phyloP scores from a whole-genome alignment of 2,113 vertebrate species.

The Cardinalis cardinalis region DNA sequence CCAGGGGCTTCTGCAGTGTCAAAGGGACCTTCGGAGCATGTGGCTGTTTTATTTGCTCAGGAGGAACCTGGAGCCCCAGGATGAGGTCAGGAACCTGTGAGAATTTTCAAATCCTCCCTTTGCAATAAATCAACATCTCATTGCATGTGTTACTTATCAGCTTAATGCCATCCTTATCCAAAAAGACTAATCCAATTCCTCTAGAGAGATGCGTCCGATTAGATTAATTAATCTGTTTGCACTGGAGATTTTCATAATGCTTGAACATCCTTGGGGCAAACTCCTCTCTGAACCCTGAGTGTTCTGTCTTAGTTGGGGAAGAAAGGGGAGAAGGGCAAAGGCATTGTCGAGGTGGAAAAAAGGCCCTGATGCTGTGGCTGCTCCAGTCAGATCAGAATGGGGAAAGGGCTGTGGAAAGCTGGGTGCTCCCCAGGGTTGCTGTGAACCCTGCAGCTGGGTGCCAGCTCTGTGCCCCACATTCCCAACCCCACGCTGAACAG shows the following conservation, averaged over 20 bases:
- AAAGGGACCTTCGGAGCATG: background rate
- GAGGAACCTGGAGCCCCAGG: background rate
- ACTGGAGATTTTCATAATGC: background rate
- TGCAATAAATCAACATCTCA: conserved; percentile 61
- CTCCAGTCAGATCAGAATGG: background rate
- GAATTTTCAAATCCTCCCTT: conserved; percentile 23
- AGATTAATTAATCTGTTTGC: conserved; percentile 51
- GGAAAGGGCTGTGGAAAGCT: background rate
- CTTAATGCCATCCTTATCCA: conserved; percentile 53
- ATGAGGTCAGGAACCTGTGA: background rate
- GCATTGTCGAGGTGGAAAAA: rapidly evolving
- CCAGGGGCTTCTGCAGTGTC: background rate
- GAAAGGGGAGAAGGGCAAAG: background rate
- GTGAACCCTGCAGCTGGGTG: rapidly evolving
- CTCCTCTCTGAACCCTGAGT: background rate
- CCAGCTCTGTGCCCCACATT: background rate
- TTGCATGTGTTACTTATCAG: conserved; percentile 29
- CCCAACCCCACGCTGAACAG: rapidly evolving
- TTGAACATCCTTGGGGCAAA: background rate
- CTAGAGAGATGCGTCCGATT: conserved; percentile 20
- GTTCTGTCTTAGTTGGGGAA: background rate
- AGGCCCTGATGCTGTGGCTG: background rate
- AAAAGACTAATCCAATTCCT: conserved; percentile 52
- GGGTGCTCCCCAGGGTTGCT: background rate
- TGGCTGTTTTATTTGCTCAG: background rate